These are phyloP conservation scores for Drosophila virilis DNA, from an alignment of 1,140 invertebrate genomes.

Conservation along the genomic window DNA sequence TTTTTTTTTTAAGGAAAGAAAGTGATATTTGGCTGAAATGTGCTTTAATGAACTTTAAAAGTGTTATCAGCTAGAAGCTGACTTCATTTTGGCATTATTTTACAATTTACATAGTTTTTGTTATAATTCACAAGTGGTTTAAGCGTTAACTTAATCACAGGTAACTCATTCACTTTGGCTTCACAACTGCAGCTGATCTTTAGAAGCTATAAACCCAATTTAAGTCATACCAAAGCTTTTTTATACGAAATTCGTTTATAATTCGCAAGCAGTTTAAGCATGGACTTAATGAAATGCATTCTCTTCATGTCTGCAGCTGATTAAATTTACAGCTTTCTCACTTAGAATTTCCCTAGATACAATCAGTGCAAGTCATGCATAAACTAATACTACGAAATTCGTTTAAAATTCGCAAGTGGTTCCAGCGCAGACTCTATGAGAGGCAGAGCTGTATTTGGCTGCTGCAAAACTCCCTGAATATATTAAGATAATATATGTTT, in stretches of 20 bases:
- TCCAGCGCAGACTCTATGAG: not conserved
- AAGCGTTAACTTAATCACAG: too few species aligned
- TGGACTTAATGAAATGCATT: too few species aligned
- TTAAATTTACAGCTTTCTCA: too few species aligned
- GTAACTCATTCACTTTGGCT: too few species aligned
- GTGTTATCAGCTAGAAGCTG: too few species aligned
- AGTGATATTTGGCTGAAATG: not conserved
- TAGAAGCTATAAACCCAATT: too few species aligned
- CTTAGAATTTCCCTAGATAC: too few species aligned
- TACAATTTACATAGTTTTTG: too few species aligned
- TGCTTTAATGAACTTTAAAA: not conserved
- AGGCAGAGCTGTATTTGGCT: not conserved
- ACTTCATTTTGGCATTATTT: too few species aligned
- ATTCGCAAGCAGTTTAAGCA: conserved; percentile 9
- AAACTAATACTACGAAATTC: not conserved
- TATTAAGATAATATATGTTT: not conserved
- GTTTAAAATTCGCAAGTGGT: conserved; percentile 13
- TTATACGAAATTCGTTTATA: not conserved
- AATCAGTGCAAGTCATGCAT: not conserved
- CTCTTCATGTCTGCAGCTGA: too few species aligned
- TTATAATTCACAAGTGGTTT: too few species aligned
- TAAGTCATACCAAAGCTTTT: not conserved
- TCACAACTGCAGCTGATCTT: too few species aligned
- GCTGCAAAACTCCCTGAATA: not conserved
- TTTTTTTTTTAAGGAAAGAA: not conserved